Evolutionary conservation across 2,113 vertebrate species (phyloP).

Genomic region (Osmerus eperlanus): DNA sequence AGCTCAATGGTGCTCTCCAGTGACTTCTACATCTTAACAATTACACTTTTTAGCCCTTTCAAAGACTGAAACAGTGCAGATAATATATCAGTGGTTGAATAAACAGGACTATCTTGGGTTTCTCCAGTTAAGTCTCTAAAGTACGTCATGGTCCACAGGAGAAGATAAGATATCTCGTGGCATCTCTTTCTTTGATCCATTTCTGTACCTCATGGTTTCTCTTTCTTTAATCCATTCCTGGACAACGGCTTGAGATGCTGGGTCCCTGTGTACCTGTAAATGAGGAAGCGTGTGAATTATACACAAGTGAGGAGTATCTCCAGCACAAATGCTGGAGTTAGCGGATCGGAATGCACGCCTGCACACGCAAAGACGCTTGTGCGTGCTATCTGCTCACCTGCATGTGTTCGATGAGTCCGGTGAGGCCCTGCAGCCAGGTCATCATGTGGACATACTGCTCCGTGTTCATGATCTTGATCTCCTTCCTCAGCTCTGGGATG

Average conservation of each 20-base stretch:
- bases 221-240: slow-evolving; percentile 91
- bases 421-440: slow-evolving; percentile 92
- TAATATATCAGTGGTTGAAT: not conserved
- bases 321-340: too few species aligned
- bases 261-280: slow-evolving; percentile 83
- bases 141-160: too few species aligned
- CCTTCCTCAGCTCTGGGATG: slow-evolving; percentile 90
- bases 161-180: too few species aligned
- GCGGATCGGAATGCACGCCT: not conserved
- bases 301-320: not conserved
- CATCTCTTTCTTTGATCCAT: not conserved
- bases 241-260: slow-evolving; percentile 83
- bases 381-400: slow-evolving; percentile 76
- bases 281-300: not conserved
- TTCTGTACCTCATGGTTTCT: slow-evolving; percentile 82
- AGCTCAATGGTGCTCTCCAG: not conserved
- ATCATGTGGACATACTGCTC: slow-evolving; percentile 86
- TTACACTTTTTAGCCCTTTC: not conserved
- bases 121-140: not conserved
- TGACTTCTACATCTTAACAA: not conserved
- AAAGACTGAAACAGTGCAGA: not conserved
- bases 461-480: slow-evolving; percentile 97
- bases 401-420: slow-evolving; percentile 91
- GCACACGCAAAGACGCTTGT: not conserved
- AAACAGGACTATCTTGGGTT: not conserved